A percentile compares a stretch with the other conserved stretches of the same genome.
Conservation (phyloP, 1,140 invertebrate species). For the Orussus abietinus region DNA sequence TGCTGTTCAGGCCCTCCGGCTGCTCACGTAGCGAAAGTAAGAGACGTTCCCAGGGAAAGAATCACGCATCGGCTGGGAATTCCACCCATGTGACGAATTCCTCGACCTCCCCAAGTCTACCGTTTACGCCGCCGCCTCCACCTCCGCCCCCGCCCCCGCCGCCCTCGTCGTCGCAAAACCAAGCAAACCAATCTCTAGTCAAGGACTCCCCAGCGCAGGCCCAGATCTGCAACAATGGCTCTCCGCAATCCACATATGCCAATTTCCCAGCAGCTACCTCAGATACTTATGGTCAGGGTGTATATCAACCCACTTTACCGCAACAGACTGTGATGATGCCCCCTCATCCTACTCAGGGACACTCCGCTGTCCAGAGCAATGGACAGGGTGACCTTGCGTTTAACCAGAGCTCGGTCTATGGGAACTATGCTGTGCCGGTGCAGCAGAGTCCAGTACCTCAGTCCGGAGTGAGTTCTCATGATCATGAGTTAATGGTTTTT, state of each 20-base stretch:
- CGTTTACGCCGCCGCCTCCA: slow-evolving; percentile 34
- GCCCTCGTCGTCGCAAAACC: too few relatives aligned
- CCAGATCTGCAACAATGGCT: too few relatives aligned
- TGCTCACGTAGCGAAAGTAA: slow-evolving; percentile 31
- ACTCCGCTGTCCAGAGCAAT: slow-evolving; percentile 27
- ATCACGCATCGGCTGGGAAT: slow-evolving; percentile 15
- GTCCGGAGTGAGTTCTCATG: slow-evolving; percentile 25
- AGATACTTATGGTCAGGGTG: slow-evolving; percentile 38
- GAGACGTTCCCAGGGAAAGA: slow-evolving; percentile 30
- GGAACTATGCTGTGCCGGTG: slow-evolving; percentile 44
- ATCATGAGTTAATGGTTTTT: neutral
- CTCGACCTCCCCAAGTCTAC: slow-evolving; percentile 42
- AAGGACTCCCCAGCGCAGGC: too few relatives aligned
- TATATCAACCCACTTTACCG: slow-evolving; percentile 29
- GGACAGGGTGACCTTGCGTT: slow-evolving; percentile 38
- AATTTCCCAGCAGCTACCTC: slow-evolving; percentile 42
- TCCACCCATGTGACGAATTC: slow-evolving; percentile 35
- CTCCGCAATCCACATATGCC: too few relatives aligned
- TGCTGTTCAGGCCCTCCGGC: too few relatives aligned
- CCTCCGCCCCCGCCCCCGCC: slow-evolving; percentile 7
- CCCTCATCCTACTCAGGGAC: slow-evolving; percentile 32
- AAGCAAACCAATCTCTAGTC: slow-evolving; percentile 41
- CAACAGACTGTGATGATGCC: slow-evolving; percentile 45
- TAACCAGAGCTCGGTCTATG: slow-evolving; percentile 43
- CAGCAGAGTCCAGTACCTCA: slow-evolving; percentile 33